Evolutionary conservation across 2,797 vertebrate genomes (phyloP).

Genomic region (Myotis findleyi): DNA sequence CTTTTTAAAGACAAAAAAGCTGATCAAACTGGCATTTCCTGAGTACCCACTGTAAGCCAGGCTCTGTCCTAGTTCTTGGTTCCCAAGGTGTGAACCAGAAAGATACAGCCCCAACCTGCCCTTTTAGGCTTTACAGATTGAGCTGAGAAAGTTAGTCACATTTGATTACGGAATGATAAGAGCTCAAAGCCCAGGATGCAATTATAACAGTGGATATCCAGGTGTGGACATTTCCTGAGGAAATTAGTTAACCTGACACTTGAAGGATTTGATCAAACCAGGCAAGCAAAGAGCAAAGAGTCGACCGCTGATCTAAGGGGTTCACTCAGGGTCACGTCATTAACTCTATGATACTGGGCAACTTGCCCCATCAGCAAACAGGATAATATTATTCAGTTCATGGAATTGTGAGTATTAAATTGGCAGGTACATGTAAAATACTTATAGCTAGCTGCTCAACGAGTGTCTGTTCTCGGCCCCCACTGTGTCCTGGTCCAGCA

Average conservation of each 20-base stretch:
- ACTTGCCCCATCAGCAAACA: not conserved
- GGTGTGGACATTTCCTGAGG: not conserved
- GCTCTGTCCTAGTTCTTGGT: not conserved
- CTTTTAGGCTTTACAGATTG: not conserved
- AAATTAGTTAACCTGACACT: not conserved
- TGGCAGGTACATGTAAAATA: not conserved
- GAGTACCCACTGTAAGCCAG: not conserved
- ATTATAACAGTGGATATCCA: not conserved
- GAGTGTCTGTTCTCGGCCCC: not conserved
- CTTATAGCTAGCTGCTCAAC: not conserved
- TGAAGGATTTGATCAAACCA: not conserved
- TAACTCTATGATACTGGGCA: not conserved
- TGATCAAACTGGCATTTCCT: not conserved
- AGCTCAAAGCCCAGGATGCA: not conserved
- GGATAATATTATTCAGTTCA: not conserved
- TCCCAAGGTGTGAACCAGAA: not conserved
- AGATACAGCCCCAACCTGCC: not conserved
- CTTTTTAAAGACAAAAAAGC: not conserved
- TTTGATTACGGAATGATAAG: too few relatives aligned
- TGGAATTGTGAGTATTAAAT: not conserved
- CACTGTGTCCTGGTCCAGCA: not conserved
- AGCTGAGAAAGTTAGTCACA: not conserved
- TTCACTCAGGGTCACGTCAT: not conserved
- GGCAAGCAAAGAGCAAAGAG: not conserved
- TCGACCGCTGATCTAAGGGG: not conserved